These are phyloP conservation scores for Drosophila atripex DNA, from an alignment of 2,888 invertebrate species.

Conservation along the genomic window DNA sequence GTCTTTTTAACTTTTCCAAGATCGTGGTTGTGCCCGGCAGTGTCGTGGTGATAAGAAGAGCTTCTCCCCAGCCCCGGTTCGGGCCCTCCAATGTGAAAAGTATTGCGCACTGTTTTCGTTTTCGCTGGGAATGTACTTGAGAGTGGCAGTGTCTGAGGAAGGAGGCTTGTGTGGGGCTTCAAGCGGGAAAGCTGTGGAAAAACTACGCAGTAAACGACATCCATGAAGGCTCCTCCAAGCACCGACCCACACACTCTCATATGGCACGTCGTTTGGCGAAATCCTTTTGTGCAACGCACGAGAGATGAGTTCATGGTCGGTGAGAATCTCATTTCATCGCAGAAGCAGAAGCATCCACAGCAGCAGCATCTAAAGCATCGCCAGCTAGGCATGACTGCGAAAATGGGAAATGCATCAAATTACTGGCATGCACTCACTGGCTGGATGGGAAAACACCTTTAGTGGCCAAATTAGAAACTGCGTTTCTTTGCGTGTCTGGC, in stretches of 20 bases:
- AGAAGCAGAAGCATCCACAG: too few relatives aligned
- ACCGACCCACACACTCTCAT: constrained; percentile 4
- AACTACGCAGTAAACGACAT: constrained; percentile 71
- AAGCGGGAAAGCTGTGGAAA: constrained; percentile 36
- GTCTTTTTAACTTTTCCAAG: too few relatives aligned
- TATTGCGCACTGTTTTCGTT: constrained; percentile 66
- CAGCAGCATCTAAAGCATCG: constrained; percentile 8
- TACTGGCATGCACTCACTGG: constrained; percentile 46
- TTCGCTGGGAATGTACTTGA: constrained; percentile 56
- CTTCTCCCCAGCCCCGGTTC: background rate
- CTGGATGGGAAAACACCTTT: constrained; percentile 2
- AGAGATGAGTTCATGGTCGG: constrained; percentile 65
- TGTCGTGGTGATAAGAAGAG: constrained; percentile 33
- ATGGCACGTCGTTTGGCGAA: constrained; percentile 36
- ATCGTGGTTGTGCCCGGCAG: constrained; percentile 35
- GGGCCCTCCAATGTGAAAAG: constrained; percentile 12
- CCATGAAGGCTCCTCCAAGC: constrained; percentile 43
- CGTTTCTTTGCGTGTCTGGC: constrained; percentile 35
- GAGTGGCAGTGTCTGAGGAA: constrained; percentile 50
- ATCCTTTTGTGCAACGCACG: constrained; percentile 51
- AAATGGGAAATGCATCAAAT: constrained; percentile 63
- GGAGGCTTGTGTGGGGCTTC: constrained; percentile 15
- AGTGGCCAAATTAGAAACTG: constrained; percentile 40
- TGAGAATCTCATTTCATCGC: constrained; percentile 35
- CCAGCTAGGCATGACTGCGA: constrained; percentile 54